Percentiles rank a stretch among this genome's conserved stretches.
phyloP scores from a whole-genome alignment of 1,140 invertebrate genomes.

The Ganaspis sp. region DNA sequence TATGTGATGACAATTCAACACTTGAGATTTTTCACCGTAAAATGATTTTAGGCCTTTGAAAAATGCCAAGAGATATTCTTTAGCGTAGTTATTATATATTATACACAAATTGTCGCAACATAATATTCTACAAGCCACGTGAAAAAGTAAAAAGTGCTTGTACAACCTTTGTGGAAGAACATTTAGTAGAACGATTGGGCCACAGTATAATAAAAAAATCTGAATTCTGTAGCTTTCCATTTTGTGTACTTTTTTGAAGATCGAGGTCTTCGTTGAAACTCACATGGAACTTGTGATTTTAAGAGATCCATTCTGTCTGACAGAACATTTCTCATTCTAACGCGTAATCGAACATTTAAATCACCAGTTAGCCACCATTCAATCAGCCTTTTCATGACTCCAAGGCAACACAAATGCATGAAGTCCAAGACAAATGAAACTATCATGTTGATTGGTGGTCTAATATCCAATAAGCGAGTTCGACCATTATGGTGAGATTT shows the following conservation, averaged over 20 bases:
- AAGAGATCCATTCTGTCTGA: no score
- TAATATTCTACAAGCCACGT: not conserved
- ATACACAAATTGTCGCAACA: not conserved
- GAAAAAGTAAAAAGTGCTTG: not conserved
- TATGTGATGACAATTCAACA: not conserved
- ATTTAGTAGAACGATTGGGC: not conserved
- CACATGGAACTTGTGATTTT: no score
- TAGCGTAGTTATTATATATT: slow-evolving; percentile 32
- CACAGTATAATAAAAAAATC: not conserved
- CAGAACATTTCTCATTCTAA: no score
- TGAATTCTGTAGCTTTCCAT: not conserved
- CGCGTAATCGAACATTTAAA: no score
- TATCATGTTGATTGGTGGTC: no score
- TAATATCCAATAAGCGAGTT: no score
- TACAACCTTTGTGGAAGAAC: not conserved
- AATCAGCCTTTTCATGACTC: no score
- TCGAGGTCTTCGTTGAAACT: not conserved
- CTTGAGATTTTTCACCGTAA: no score
- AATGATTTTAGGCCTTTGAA: not conserved
- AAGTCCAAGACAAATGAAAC: no score
- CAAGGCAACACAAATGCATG: no score
- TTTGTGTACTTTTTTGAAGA: not conserved
- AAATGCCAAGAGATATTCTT: not conserved
- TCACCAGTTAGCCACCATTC: no score
- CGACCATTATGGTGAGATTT: no score